Percentiles rank a stretch among this genome's conserved stretches.
phyloP scores from a whole-genome alignment of 2,113 vertebrate genomes.

The Progne subis region DNA sequence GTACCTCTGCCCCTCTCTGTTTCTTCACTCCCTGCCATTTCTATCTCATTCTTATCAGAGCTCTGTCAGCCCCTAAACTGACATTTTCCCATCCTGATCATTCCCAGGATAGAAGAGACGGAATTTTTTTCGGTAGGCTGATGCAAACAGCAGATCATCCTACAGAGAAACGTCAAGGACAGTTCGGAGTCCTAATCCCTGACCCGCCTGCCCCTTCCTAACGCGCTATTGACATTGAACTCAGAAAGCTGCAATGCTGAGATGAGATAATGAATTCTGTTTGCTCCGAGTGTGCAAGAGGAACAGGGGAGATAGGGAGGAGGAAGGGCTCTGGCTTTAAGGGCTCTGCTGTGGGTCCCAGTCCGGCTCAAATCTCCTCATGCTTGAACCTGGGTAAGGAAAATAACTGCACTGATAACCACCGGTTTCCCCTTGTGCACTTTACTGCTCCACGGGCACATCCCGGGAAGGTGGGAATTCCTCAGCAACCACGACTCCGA shows the following conservation, averaged over 20 bases:
- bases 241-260: conserved; percentile 64
- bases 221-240: conserved; percentile 83
- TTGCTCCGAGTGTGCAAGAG: conserved; percentile 43
- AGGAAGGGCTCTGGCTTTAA: background rate
- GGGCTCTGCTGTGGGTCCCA: background rate
- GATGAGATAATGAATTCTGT: conserved; percentile 75
- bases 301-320: conserved; percentile 19
- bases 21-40: conserved; percentile 41
- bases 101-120: conserved; percentile 73
- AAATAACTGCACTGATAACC: background rate
- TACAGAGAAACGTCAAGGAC: conserved; percentile 78
- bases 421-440: accelerated
- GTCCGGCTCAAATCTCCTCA: background rate
- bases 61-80: conserved; percentile 79
- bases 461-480: accelerated
- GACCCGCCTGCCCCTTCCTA: conserved; percentile 75
- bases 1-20: background rate
- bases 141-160: conserved; percentile 75
- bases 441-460: accelerated
- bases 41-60: conserved; percentile 76
- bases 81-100: conserved; percentile 84
- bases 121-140: conserved; percentile 63
- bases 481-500: background rate
- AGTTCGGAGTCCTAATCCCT: conserved; percentile 78
- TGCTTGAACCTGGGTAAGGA: background rate